Evolutionary conservation across 92 coral and sea anemone genomes (phyloP), one percentile per base, ranked within the genome.

Genomic region (Hydrozoanthus gracilis): DNA sequence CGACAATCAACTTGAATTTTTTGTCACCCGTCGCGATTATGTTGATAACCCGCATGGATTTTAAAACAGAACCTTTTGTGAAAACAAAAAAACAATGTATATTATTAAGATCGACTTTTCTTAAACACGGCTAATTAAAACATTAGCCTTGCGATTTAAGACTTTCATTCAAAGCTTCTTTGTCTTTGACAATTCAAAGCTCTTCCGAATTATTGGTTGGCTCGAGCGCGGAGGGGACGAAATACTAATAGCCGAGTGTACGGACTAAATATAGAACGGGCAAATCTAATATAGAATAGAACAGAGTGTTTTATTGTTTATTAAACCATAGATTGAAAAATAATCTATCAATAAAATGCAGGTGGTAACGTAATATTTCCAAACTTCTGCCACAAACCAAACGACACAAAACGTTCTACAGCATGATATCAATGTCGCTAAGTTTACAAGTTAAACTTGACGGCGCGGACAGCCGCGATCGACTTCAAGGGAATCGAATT

Each of bases 21-120:
- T 79, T 64, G 85, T 45, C 85, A 80, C 85, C 85, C 85, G 74
- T 80, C 17, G 74, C 49, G 85, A 44, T 35, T 64, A 39, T 65
- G 50, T 47, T 18, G 85, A 65, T 80, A 46, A 80, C 83, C 52
- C 71, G 71, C 83, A n/a, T 65, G 52, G 51, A 65, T 68, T 48
- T n/a, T 47, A 80, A 80, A 66, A 65, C 85, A 80, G 10, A 68
- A 73, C 70, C 15, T 65, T 65, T 46, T 17, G 20, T 77, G 50
- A 64, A 80, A 65, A 64, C 51, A 80, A 80, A 65, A n/a, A 80
- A 45, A 80, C 47, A n/a, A 64, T 16, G 51, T 47, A 17, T 16
- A 64, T 10, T 64, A 65, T 45, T 79, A 20, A 27, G n/a, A 67
- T 80, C 85, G 66, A 62, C 55, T 47, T 67, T 79, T 64, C 73